phyloP scores from a whole-genome alignment of 2,888 invertebrate species.

The Nemapogon koenigi region DNA sequence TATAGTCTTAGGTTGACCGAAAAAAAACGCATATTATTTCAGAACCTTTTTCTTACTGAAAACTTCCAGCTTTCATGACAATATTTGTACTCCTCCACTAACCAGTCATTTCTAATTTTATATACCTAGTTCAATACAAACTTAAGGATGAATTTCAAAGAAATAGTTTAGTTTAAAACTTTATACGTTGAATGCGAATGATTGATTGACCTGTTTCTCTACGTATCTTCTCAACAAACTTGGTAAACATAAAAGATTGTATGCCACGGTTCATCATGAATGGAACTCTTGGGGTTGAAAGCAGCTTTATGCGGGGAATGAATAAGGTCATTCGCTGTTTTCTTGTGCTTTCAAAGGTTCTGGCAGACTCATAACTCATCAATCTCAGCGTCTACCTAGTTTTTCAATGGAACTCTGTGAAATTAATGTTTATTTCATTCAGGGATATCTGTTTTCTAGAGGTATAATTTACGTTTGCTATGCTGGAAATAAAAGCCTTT shows the following conservation, averaged over 20 bases:
- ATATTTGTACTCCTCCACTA: too few relatives aligned
- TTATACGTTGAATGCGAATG: too few relatives aligned
- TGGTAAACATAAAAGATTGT: constrained; percentile 5
- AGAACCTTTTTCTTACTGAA: too few relatives aligned
- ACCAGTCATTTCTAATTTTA: too few relatives aligned
- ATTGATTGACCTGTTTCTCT: not conserved
- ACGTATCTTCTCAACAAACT: not conserved
- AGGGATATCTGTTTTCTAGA: not conserved
- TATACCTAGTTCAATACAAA: too few relatives aligned
- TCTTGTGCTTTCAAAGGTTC: constrained; percentile 3
- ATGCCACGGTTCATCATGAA: constrained; percentile 1
- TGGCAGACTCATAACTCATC: constrained; percentile 17
- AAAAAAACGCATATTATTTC: too few relatives aligned
- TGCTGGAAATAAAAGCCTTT: too few relatives aligned
- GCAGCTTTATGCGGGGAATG: constrained; percentile 1
- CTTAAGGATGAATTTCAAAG: too few relatives aligned
- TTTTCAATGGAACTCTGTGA: too few relatives aligned
- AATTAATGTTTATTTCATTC: constrained; percentile 14
- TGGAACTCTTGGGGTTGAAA: not conserved
- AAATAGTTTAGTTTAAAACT: too few relatives aligned
- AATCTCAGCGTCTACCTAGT: constrained; percentile 31
- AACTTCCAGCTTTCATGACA: too few relatives aligned
- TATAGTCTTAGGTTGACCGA: too few relatives aligned
- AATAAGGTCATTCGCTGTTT: constrained; percentile 2
- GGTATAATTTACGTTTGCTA: not conserved